Evolutionary conservation across 64 coral and sea anemone genomes (phyloP), one percentile per base, ranked within the genome.

Genomic region (Platygyra sinensis): DNA sequence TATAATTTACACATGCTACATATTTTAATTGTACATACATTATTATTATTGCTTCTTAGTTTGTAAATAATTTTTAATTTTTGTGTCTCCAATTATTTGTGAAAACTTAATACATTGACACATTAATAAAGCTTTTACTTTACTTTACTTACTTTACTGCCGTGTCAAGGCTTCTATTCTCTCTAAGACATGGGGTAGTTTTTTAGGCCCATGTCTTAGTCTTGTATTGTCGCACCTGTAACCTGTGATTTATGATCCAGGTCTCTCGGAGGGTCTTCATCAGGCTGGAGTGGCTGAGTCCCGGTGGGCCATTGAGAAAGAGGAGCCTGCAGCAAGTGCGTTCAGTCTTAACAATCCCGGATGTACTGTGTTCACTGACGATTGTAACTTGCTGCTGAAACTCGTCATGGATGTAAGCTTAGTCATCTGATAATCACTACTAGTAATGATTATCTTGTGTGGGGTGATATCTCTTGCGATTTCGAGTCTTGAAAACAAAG

Each of bases 291-390:
- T 96, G 8, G 93, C 94, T 15, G 97, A 99, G 52, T 95, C 97
- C 32, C 79, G 75, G 32, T 99, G 97, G 97, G 97, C 97, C 11
- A 93, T 99, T 65, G 97, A 99, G 85, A 99, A 93, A 61, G 97
- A 99, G 30, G 91, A 90, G 79, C 90, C 94, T 10, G 97, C 97
- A 32, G 97, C 97, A 24, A 91, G 83, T 57, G 94, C 97, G 24
- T 99, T 93, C 50, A 77, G 78, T 42, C 57, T 90, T 0, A 95
- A 95, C 73, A 99, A 99, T 75, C 79, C 87, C 28, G 74, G 74
- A 72, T 88, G 90, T 57, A 99, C 94, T 8, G 97, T 99, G 10
- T 99, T 99, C 11, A 99, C 94, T 33, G 97, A 99, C 57, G 97
- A 99, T 84, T 99, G 97, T 61, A 99, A 99, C 77, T 75, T 39